These are phyloP conservation scores for Dolichoris vasculosae DNA, from an alignment of 1,140 invertebrate genomes.

Conservation along the genomic window DNA sequence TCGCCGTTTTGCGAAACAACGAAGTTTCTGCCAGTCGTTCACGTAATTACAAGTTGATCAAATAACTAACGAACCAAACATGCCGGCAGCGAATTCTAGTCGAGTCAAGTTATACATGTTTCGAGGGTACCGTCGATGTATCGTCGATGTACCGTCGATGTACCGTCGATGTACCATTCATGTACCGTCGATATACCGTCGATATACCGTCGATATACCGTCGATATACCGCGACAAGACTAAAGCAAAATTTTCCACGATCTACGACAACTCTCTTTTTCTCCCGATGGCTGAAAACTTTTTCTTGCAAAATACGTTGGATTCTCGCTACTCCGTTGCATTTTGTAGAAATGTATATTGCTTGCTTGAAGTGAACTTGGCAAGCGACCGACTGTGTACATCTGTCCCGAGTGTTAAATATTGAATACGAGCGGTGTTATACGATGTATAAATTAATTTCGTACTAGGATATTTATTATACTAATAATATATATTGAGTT, in stretches of 20 bases:
- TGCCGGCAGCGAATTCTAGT: constrained; percentile 10
- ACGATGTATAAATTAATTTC: no score
- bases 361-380: no score
- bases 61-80: constrained; percentile 57
- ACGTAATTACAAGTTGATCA: constrained; percentile 62
- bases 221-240: neutral
- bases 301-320: neutral
- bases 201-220: neutral
- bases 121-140: neutral
- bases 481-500: no score
- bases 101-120: constrained; percentile 7
- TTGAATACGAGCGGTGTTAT: no score
- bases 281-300: neutral
- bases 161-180: no score
- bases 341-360: no score
- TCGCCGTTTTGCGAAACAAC: constrained; percentile 55
- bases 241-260: neutral
- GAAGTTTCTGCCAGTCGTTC: constrained; percentile 58
- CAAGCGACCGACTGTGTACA: no score
- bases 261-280: neutral
- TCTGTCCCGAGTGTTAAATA: no score
- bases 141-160: neutral
- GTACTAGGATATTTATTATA: no score
- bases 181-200: no score
- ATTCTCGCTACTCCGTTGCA: neutral